Evolutionary conservation across 2,797 vertebrate genomes (phyloP), one percentile per base, ranked within the genome.

Genomic region (Poeciliopsis turneri): DNA sequence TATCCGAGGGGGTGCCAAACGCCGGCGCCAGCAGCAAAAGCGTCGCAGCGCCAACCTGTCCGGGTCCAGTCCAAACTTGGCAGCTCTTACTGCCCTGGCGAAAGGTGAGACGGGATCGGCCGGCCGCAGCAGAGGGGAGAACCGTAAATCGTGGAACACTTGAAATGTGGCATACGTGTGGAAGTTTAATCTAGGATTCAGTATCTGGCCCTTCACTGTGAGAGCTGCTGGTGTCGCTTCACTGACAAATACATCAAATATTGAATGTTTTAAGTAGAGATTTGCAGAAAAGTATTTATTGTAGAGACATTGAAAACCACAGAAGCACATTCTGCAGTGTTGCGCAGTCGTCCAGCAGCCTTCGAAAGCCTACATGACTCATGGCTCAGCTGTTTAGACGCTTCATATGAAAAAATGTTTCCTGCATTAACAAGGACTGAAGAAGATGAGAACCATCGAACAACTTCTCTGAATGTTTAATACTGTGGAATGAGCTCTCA

Each of bases 61-160:
- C 0, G 95, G 95, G 13, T 96, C 96, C 75, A 95, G 87, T 77
- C 94, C 95, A 0, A 96, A 96, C 91, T 91, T 96, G 78, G 93
- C 93, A 0, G 94, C 95, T 11, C 94, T 96, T 1, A 96, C 96
- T 0, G 92, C 91, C 8, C 80, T 96, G 85, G 95, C 95, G 30
- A 96, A 96, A 86, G 95, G 94, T 0, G 94, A 95, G 4, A 84
- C 78, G 0, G 76, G 76, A 5, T 4, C 76, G 1, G 2, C 20
- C 1, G n/a, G 80, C 8, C 91, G 88, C 16, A 81, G 81, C 72
- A 82, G 57, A 73, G 89, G 88, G 16, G 93, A 94, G 51, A 92
- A 93, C 86, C 90, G 92, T 46, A 95, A 95, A 84, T 95, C 92
- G 0, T 95, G 94, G 94, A 92, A 95, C 91, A 91, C 84, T 28